These are phyloP conservation scores for Cossypha heuglini DNA, from an alignment of 2,797 vertebrate species.

Conservation along the genomic window DNA sequence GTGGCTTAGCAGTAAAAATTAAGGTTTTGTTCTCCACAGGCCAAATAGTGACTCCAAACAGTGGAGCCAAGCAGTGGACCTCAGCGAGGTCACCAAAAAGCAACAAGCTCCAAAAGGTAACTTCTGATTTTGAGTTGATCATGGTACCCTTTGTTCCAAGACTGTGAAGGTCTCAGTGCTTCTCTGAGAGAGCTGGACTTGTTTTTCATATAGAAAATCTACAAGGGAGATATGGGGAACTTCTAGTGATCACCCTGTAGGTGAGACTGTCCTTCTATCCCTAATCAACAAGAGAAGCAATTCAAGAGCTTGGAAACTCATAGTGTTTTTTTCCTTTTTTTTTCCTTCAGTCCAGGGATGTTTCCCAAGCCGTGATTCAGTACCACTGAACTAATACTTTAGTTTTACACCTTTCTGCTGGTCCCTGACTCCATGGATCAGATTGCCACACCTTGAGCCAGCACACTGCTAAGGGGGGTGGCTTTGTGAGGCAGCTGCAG, in stretches of 20 bases:
- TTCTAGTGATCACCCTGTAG: background rate
- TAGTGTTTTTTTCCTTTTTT: accelerated
- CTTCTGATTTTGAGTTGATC: background rate
- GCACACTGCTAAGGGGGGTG: background rate
- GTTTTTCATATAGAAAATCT: background rate
- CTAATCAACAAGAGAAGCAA: background rate
- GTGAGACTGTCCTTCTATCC: background rate
- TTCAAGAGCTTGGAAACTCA: background rate
- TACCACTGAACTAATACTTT: background rate
- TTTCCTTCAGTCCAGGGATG: background rate
- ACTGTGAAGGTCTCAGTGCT: background rate
- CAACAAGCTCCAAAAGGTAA: background rate
- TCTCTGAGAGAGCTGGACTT: background rate
- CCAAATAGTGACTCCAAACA: background rate
- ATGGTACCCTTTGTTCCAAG: background rate
- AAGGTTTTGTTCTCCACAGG: background rate
- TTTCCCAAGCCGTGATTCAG: background rate
- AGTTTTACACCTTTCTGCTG: background rate
- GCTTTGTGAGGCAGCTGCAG: background rate
- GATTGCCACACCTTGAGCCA: background rate
- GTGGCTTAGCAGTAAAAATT: background rate
- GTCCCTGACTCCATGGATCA: accelerated
- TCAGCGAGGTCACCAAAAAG: background rate
- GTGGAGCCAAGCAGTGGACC: background rate
- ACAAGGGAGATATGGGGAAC: background rate